Conservation (phyloP, 2,113 vertebrate species). For the Illadopsis cleaveri region DNA sequence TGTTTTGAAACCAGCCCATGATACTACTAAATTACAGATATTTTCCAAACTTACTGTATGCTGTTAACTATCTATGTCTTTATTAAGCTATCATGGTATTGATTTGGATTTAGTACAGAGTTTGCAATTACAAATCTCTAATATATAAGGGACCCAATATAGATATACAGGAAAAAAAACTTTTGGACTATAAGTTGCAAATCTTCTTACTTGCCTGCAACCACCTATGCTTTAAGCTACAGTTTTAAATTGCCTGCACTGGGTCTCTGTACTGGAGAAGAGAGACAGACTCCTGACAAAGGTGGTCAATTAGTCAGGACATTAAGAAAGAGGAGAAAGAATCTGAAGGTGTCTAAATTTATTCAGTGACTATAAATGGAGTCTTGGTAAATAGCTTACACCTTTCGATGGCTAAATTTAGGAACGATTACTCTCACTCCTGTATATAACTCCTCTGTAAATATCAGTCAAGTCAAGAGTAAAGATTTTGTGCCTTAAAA, state of each 20-base stretch:
- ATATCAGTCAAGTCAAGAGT: not conserved
- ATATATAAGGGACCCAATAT: not conserved
- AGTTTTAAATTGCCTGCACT: not conserved
- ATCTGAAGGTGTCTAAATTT: not conserved
- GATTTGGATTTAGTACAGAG: not conserved
- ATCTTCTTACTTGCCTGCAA: not conserved
- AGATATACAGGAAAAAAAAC: not conserved
- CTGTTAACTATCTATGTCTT: not conserved
- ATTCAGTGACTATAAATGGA: not conserved
- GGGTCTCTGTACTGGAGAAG: not conserved
- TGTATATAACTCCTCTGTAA: not conserved
- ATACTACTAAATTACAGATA: not conserved
- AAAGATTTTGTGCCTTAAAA: not conserved
- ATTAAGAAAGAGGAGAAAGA: not conserved
- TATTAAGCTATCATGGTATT: not conserved
- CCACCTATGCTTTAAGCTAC: not conserved
- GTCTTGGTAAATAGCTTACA: not conserved
- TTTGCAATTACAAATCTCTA: not conserved
- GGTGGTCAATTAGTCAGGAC: not conserved
- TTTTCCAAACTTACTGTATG: not conserved
- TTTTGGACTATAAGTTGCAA: not conserved
- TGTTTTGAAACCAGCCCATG: not conserved
- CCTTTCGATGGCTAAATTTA: not conserved
- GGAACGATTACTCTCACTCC: not conserved
- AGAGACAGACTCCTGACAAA: not conserved